Base-by-base conservation (phyloP, 2,113 vertebrate species). In the Sinosuthora webbiana region DNA sequence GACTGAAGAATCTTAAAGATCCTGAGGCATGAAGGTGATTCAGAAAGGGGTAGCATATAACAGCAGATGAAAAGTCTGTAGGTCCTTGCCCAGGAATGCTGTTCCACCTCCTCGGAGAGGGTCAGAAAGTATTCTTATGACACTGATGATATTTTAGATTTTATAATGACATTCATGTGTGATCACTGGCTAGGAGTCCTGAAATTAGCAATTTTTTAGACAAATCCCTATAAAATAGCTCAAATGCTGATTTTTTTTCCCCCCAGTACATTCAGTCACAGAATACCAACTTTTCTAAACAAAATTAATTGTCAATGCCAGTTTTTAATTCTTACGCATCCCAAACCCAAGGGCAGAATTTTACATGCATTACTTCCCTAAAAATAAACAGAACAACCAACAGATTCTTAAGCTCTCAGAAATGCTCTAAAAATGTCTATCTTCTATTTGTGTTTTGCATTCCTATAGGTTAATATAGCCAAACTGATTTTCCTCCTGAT, bases 391-490 rank as follows among this genome's bases (percentile, higher is more conserved):
- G 94, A 70, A 62, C 44, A 86, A 94, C 11, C 9, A 37, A n/a
- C 42, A 94, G 49, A 63, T 92, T 92, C 59, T 90, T 94, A 90
- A 92, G 35, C 37, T 76, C 57, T 87, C 75, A 89, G 69, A 90
- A 96, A 91, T 96, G 50, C 44, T 94, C 78, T 74, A 90, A 90
- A 95, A 96, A 94, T 70, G 60, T 96, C 37, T 31, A 39, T 91
- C 64, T 96, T 96, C 73, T 94, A 15, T 86, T 96, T 97, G 74
- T 95, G 69, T 93, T 95, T 97, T 95, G 56, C 71, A 89, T 95
- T 97, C 83, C 67, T 93, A 49, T 80, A 95, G 65, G 57, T 95
- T 87, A 93, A 91, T 90, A 65, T 41, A 64, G 27, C 21, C 65
- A 80, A 90, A 83, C 42, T 37, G 57, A 37, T 94, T 95, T 95